Evolutionary conservation across 1,140 invertebrate species (phyloP).

Genomic region (Steinernema khuongi): DNA sequence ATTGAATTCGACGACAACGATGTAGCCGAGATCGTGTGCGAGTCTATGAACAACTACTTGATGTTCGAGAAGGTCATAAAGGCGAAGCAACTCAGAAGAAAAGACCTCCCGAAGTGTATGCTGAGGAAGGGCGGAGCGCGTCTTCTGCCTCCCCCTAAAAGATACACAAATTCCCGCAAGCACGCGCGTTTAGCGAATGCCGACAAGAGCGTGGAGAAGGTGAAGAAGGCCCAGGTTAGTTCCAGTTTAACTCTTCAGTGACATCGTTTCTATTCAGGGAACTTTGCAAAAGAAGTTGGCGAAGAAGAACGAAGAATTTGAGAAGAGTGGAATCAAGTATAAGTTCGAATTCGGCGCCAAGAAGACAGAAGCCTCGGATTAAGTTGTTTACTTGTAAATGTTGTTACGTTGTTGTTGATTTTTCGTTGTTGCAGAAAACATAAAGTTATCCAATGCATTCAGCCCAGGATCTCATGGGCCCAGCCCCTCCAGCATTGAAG

Average conservation of each 20-base stretch:
- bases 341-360: not conserved
- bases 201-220: not conserved
- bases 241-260: not conserved
- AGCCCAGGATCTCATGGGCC: too few relatives aligned
- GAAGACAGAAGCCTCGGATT: not conserved
- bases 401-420: constrained; percentile 1
- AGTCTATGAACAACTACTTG: constrained; percentile 38
- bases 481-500: too few relatives aligned
- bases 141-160: not conserved
- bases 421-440: not conserved
- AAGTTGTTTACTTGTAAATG: not conserved
- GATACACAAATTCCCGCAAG: not conserved
- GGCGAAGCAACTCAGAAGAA: not conserved
- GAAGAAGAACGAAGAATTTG: not conserved
- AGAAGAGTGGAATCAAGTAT: not conserved
- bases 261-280: not conserved
- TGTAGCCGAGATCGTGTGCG: constrained; percentile 35
- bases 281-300: not conserved
- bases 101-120: not conserved
- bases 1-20: constrained; percentile 28
- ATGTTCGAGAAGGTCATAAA: constrained; percentile 36
- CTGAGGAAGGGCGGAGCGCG: not conserved
- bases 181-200: not conserved
- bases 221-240: not conserved
- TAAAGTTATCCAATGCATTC: too few relatives aligned